Conservation (phyloP, 2,113 vertebrate species). For the Sinocyclocheilus rhinocerous region DNA sequence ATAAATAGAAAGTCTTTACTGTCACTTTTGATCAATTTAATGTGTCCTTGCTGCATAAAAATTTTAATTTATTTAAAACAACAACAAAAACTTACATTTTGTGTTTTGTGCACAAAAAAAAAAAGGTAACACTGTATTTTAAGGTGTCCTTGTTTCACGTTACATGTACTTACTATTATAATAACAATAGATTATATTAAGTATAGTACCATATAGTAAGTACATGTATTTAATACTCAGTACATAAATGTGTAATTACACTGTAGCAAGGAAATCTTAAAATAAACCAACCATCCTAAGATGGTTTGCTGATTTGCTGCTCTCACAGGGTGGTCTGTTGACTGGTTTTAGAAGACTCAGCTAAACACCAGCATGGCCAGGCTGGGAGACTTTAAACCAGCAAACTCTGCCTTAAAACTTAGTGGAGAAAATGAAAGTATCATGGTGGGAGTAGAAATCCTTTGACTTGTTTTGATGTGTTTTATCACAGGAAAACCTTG, state of each 20-base stretch:
- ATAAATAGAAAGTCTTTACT: too few relatives aligned
- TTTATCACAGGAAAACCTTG: slow-evolving; percentile 14
- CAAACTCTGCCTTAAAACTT: not conserved
- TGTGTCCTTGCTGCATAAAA: too few relatives aligned
- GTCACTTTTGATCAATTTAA: too few relatives aligned
- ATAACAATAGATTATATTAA: too few relatives aligned
- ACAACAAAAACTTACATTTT: not conserved
- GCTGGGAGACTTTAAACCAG: not conserved
- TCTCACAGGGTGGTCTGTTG: not conserved
- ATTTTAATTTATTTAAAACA: too few relatives aligned
- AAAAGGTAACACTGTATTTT: too few relatives aligned
- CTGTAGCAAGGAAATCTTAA: too few relatives aligned
- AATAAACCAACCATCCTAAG: not conserved
- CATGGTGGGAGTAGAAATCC: not conserved
- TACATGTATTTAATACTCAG: too few relatives aligned
- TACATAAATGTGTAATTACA: too few relatives aligned
- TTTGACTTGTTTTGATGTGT: not conserved
- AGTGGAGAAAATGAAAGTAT: not conserved
- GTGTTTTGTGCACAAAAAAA: not conserved
- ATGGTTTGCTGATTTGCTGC: not conserved
- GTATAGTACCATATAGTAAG: too few relatives aligned
- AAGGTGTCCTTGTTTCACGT: not conserved
- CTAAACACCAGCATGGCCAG: not conserved
- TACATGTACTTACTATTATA: too few relatives aligned
- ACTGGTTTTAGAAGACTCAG: not conserved